Percentiles rank a stretch among this genome's conserved stretches.
phyloP scores from a whole-genome alignment of 2,113 vertebrate species.

The Irena cyanogastra region DNA sequence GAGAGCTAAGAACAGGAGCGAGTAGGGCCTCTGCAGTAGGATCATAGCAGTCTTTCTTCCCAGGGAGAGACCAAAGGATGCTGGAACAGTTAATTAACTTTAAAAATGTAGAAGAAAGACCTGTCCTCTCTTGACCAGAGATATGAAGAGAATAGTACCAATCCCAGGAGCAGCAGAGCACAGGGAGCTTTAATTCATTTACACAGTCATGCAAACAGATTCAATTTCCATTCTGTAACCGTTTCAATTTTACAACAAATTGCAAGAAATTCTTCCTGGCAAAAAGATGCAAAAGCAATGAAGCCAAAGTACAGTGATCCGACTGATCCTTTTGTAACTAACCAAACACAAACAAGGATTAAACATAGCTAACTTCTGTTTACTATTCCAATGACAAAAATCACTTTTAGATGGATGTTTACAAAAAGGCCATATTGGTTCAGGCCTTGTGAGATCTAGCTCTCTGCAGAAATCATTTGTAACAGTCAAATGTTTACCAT shows the following conservation, averaged over 20 bases:
- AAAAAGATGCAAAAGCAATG: conserved; percentile 16
- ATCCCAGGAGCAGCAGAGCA: not conserved
- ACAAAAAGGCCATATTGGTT: conserved; percentile 52
- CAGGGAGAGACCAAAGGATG: not conserved
- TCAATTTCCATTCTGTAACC: not conserved
- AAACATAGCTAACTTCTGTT: conserved; percentile 54
- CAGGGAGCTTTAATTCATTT: not conserved
- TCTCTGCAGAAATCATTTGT: conserved; percentile 64
- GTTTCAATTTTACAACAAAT: conserved; percentile 17
- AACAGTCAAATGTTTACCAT: conserved; percentile 71
- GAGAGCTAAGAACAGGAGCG: not conserved
- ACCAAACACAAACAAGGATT: conserved; percentile 49
- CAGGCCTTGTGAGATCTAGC: conserved; percentile 16
- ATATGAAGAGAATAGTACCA: not conserved
- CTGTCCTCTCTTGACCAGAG: not conserved
- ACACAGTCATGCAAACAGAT: not conserved
- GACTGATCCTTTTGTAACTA: conserved; percentile 37
- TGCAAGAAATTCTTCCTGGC: conserved; percentile 30
- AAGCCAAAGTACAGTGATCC: not conserved
- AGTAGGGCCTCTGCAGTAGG: not conserved
- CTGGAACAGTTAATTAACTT: not conserved
- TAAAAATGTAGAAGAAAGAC: not conserved
- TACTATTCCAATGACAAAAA: conserved; percentile 43
- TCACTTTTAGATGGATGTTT: conserved; percentile 38
- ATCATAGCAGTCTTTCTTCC: not conserved